These are phyloP conservation scores for Parelbella ahira DNA, from an alignment of 2,888 invertebrate genomes.

Conservation along the genomic window DNA sequence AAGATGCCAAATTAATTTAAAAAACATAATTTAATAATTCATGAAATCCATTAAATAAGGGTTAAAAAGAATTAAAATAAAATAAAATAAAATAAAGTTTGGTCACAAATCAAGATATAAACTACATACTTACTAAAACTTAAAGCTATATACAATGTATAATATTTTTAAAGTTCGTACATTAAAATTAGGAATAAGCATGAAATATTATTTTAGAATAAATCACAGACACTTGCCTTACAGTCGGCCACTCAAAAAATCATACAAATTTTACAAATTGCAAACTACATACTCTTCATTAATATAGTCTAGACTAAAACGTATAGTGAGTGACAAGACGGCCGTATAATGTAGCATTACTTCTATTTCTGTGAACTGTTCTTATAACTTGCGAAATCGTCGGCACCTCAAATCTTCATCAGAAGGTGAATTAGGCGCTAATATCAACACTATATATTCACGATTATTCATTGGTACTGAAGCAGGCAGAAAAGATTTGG, in stretches of 20 bases:
- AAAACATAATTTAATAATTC: no score
- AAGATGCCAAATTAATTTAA: slow-evolving; percentile 33
- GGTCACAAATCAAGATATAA: slow-evolving; percentile 64
- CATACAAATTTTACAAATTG: slow-evolving; percentile 33
- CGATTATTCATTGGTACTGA: slow-evolving; percentile 6
- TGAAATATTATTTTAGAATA: slow-evolving; percentile 71
- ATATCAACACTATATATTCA: not conserved
- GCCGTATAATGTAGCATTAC: slow-evolving; percentile 1
- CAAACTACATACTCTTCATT: no score
- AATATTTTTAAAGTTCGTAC: slow-evolving; percentile 54
- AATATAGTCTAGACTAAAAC: slow-evolving; percentile 12
- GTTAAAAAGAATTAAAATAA: no score
- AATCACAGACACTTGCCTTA: slow-evolving; percentile 76
- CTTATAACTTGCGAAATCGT: not conserved
- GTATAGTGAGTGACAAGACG: slow-evolving; percentile 16
- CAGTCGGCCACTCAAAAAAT: slow-evolving; percentile 57
- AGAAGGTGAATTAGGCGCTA: no score
- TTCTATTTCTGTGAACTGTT: not conserved
- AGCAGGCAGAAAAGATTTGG: slow-evolving; percentile 17
- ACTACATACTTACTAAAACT: slow-evolving; percentile 51
- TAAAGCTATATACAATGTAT: slow-evolving; percentile 64
- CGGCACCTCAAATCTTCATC: not conserved
- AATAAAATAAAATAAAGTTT: slow-evolving; percentile 43
- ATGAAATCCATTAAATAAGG: no score
- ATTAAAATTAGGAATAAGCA: slow-evolving; percentile 71